phyloP scores from a whole-genome alignment of 1,140 invertebrate genomes.

The Oppia nitens region DNA sequence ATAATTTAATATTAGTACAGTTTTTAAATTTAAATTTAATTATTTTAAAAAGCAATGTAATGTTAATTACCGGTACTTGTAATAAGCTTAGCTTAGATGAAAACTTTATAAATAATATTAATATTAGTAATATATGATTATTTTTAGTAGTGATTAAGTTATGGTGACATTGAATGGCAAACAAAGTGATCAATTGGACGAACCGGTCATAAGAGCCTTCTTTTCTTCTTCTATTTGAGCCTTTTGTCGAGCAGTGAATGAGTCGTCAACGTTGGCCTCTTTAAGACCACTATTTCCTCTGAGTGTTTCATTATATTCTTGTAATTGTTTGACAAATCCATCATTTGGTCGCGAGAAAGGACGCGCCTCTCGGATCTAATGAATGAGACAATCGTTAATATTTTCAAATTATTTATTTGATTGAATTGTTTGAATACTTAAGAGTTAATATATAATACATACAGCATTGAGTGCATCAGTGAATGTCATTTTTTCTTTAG shows the following conservation, averaged over 20 bases:
- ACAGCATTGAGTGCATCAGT: slow-evolving; percentile 43
- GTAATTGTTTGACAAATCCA: slow-evolving; percentile 54
- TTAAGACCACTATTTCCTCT: slow-evolving; percentile 8
- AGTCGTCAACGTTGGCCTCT: slow-evolving; percentile 14
- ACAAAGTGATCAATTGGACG: not conserved
- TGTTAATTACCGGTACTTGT: not conserved
- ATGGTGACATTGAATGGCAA: not conserved
- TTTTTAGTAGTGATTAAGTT: not conserved
- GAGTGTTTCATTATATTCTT: slow-evolving; percentile 24
- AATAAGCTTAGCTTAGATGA: not conserved
- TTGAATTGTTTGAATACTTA: not conserved
- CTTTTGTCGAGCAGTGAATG: slow-evolving; percentile 25
- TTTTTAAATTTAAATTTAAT: too few relatives aligned
- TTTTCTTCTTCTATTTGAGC: slow-evolving; percentile 36
- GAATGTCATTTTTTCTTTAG: slow-evolving; percentile 40
- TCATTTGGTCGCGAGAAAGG: slow-evolving; percentile 53
- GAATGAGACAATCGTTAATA: too few relatives aligned
- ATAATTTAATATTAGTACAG: too few relatives aligned
- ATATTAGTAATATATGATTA: not conserved
- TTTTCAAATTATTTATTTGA: too few relatives aligned
- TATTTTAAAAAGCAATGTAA: too few relatives aligned
- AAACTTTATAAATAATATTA: not conserved
- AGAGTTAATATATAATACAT: not conserved
- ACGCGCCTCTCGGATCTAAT: slow-evolving; percentile 43
- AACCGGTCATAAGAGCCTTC: slow-evolving; percentile 21